phyloP scores from a whole-genome alignment of 1,140 invertebrate genomes.

The Calliphora vicina region DNA sequence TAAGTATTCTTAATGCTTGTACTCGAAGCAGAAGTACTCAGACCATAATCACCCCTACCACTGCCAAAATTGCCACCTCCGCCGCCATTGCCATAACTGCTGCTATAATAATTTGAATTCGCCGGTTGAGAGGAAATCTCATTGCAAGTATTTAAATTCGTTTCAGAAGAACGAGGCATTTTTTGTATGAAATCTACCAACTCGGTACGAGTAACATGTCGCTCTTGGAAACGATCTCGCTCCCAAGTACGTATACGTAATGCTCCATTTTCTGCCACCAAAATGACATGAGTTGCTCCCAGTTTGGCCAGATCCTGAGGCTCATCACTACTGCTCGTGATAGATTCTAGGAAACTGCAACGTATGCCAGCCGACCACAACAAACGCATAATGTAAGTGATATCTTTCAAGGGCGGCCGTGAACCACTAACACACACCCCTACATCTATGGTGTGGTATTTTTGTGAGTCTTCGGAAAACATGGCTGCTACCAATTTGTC shows the following conservation, averaged over 20 bases:
- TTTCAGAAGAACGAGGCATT: slow-evolving; percentile 51
- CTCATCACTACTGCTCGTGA: slow-evolving; percentile 66
- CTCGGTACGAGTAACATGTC: slow-evolving; percentile 67
- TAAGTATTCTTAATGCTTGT: slow-evolving; percentile 50
- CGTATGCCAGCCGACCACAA: slow-evolving; percentile 64
- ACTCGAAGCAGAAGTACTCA: slow-evolving; percentile 46
- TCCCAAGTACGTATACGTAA: slow-evolving; percentile 70
- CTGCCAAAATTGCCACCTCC: slow-evolving; percentile 42
- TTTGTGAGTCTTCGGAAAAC: slow-evolving; percentile 60
- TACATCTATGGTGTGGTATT: slow-evolving; percentile 68
- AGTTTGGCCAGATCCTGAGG: slow-evolving; percentile 72
- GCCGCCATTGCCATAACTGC: slow-evolving; percentile 34
- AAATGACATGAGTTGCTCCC: slow-evolving; percentile 72
- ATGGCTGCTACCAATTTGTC: slow-evolving; percentile 72
- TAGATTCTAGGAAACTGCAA: slow-evolving; percentile 61
- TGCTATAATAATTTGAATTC: slow-evolving; percentile 36
- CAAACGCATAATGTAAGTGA: slow-evolving; percentile 65
- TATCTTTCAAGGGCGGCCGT: slow-evolving; percentile 70
- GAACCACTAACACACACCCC: slow-evolving; percentile 72
- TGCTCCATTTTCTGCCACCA: slow-evolving; percentile 72
- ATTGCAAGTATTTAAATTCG: slow-evolving; percentile 1
- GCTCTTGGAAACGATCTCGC: slow-evolving; percentile 72
- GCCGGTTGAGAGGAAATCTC: slow-evolving; percentile 45
- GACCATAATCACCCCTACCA: slow-evolving; percentile 44
- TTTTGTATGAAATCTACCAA: slow-evolving; percentile 69